Evolutionary conservation across 2,113 vertebrate genomes (phyloP), one percentile per base, ranked within the genome.

Genomic region (Brachypteracias leptosomus): DNA sequence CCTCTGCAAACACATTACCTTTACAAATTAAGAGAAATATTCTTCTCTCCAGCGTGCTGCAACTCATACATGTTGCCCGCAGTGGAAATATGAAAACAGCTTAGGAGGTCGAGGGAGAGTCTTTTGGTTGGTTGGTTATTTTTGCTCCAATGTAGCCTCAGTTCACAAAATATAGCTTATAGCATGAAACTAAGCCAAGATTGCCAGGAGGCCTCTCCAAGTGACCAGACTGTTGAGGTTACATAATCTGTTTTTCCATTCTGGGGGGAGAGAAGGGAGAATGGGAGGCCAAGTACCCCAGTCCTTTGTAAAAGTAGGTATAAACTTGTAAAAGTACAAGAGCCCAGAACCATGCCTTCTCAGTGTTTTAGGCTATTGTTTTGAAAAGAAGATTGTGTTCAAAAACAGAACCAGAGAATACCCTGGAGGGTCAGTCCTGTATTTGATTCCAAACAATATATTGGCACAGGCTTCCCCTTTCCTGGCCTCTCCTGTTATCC

Each of bases 401-500:
- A 74, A 85, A 82, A 96, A 88, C 49, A 80, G 85, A 81, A 81
- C 6, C 72, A 68, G 57, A 67, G 44, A 85, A 90, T 19, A 66
- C 25, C 46, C 83, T 40, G 9, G 29, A 68, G 65, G 47, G 44
- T 67, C 76, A 68, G 61, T 46, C 42, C 55, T 84, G 65, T 40
- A 84, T 78, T 92, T 65, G 42, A 58, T 92, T 95, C 76, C 88
- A 92, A 79, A 84, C 16, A 20, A 29, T 57, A 7, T 21, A 65
- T 54, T 84, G 86, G 73, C 65, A 89, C 51, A 73, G 57, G 42
- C 25, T 70, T 66, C 70, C 72, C 89, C 29, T 82, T 63, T 72
- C 49, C 83, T 82, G 90, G 76, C 90, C 92, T 92, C 90, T 78
- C n/a, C 44, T 15, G 20, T 72, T 92, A 84, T 63, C 61, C 87